Base-by-base conservation (phyloP, 2,113 vertebrate species). In the Oreotrochilus melanogaster region DNA sequence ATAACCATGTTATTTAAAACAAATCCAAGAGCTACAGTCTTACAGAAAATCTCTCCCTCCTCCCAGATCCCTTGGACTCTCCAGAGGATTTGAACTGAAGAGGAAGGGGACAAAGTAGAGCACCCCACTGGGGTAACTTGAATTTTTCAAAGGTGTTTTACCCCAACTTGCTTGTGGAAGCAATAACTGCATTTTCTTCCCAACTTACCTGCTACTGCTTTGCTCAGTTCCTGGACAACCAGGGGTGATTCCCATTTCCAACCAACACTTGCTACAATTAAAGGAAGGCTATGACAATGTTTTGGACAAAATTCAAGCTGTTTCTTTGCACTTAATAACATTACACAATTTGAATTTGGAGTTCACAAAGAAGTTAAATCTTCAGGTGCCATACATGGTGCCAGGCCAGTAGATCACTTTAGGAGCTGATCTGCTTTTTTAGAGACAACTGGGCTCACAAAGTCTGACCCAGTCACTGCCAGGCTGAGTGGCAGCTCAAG, bases 81-180 rank as follows among this genome's bases (percentile, higher is more conserved):
- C 35, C 47, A 25, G 43, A 2, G 0, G 13, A 30, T 60, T 84
- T 13, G 45, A 18, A 2, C 33, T 1, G 3, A 45, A 70, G 23
- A 78, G 18, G n/a, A 39, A 67, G 22, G 4, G 22, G 4, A 12
- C 18, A 18, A 64, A 58, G 56, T 3, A 62, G 14, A 86, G 42
- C 42, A 28, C n/a, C 25, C 1, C 2, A 11, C 10, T 0, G 9
- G 1, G 27, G 6, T 5, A 66, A 50, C 16, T 27, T 69, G 0
- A 7, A 11, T 39, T 76, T 83, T 57, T 69, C 50, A 60, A 25
- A 42, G 8, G 6, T 1, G 0, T 18, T 54, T 93, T 23, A 51
- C 31, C 33, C 35, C 42, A 51, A 0, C 27, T 43, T 23, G 4
- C 35, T 30, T 6, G 4, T 18, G 9, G 48, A 61, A 71, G 62